Evolutionary conservation across 1,140 invertebrate genomes (phyloP).

Genomic region (Luehdorfia chinensis): DNA sequence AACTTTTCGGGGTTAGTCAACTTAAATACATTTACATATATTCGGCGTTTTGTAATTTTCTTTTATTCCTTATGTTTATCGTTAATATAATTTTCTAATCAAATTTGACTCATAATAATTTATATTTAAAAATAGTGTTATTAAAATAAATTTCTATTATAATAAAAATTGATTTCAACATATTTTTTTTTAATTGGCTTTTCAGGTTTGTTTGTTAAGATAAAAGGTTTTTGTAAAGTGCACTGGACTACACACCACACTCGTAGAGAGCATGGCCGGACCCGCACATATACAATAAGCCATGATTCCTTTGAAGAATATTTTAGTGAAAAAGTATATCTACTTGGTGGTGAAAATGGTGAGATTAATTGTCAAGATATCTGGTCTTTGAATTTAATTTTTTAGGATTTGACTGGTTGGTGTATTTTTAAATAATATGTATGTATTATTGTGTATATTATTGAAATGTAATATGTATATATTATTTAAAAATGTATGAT

Average conservation of each 20-base stretch:
- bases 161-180: not conserved
- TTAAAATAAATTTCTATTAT: not conserved
- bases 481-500: too few species aligned
- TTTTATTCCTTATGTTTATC: not conserved
- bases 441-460: too few species aligned
- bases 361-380: too few species aligned
- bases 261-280: slow-evolving; percentile 51
- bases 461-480: too few species aligned
- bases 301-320: slow-evolving; percentile 83
- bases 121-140: not conserved
- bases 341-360: slow-evolving; percentile 50
- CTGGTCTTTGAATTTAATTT: slow-evolving; percentile 3
- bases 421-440: too few species aligned
- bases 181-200: slow-evolving; percentile 16
- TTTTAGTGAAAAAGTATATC: slow-evolving; percentile 39
- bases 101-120: too few species aligned
- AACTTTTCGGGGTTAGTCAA: slow-evolving; percentile 79
- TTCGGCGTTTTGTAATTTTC: not conserved
- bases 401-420: too few species aligned
- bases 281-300: slow-evolving; percentile 76
- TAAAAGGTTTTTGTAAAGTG: slow-evolving; percentile 55
- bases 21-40: slow-evolving; percentile 7
- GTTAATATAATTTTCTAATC: too few species aligned
- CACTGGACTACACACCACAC: slow-evolving; percentile 70
- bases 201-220: slow-evolving; percentile 55